These are phyloP conservation scores for Pseudorhombus dupliciocellatus DNA, from an alignment of 2,113 vertebrate genomes.

Conservation along the genomic window DNA sequence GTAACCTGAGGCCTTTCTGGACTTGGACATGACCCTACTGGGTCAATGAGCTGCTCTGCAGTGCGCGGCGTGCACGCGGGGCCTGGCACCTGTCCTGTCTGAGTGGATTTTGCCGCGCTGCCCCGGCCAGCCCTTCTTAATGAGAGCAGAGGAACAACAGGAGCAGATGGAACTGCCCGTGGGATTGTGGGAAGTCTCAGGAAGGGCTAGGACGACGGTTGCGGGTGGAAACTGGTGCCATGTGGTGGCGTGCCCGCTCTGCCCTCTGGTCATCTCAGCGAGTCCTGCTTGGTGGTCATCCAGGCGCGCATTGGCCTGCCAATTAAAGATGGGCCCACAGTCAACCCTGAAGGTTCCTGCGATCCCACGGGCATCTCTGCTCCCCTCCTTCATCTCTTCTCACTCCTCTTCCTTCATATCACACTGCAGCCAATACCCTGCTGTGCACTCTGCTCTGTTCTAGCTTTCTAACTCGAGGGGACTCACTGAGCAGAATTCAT, in stretches of 20 bases:
- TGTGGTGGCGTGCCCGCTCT: constrained; percentile 69
- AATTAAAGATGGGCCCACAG: constrained; percentile 77
- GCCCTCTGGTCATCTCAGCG: constrained; percentile 71
- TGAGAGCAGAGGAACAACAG: constrained; percentile 68
- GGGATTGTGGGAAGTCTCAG: constrained; percentile 71
- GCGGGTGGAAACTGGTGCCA: constrained; percentile 67
- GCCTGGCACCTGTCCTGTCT: constrained; percentile 69
- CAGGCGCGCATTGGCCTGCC: constrained; percentile 72
- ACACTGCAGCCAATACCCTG: constrained; percentile 50
- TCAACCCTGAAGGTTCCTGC: constrained; percentile 69
- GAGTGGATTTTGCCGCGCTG: constrained; percentile 44
- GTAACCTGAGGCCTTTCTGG: constrained; percentile 48
- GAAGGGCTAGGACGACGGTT: constrained; percentile 51
- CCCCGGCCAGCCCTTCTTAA: constrained; percentile 63
- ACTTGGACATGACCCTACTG: constrained; percentile 65
- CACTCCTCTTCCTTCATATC: constrained; percentile 29
- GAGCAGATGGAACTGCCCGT: constrained; percentile 79
- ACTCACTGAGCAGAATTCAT: constrained; percentile 28
- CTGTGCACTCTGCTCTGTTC: constrained; percentile 59
- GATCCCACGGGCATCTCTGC: constrained; percentile 45
- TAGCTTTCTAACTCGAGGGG: constrained; percentile 44
- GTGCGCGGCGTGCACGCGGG: constrained; percentile 49
- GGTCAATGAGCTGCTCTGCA: constrained; percentile 65
- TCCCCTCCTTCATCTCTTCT: constrained; percentile 42
- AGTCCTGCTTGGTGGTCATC: constrained; percentile 73